Conservation (phyloP, 1,140 invertebrate species). For the Caenorhabditis elegans region DNA sequence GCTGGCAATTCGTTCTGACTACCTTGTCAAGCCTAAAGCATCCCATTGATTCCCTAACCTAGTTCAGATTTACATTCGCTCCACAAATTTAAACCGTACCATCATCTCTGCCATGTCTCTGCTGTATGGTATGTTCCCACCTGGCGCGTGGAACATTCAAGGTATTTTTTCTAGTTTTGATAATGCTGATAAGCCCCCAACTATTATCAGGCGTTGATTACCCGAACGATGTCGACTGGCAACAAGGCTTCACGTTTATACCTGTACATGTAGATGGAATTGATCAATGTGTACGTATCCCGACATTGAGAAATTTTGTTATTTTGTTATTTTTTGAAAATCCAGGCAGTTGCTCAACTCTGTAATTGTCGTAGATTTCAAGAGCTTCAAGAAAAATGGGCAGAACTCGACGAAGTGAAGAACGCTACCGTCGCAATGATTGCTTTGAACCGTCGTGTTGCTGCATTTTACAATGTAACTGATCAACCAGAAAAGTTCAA, state of each 20-base stretch:
- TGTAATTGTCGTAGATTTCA: not conserved
- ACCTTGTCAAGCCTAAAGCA: too few species aligned
- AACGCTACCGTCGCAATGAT: not conserved
- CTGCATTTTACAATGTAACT: not conserved
- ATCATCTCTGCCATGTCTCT: not conserved
- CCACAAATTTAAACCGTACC: not conserved
- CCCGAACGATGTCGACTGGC: not conserved
- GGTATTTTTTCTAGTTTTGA: not conserved
- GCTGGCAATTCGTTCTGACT: too few species aligned
- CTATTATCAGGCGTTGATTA: not conserved
- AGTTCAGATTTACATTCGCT: not conserved
- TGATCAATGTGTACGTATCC: not conserved
- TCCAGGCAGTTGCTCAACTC: not conserved
- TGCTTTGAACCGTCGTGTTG: not conserved
- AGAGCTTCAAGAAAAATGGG: not conserved
- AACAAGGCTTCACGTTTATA: not conserved
- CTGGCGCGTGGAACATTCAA: conserved; percentile 21
- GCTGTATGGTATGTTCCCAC: not conserved
- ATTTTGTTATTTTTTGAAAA: too few species aligned
- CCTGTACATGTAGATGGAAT: not conserved
- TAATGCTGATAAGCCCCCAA: not conserved
- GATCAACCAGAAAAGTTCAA: not conserved
- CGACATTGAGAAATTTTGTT: too few species aligned
- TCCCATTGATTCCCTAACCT: too few species aligned
- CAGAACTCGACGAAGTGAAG: not conserved